Evolutionary conservation across 1,140 invertebrate species (phyloP), one percentile per base, ranked within the genome.

Genomic region (Babylonia areolata): DNA sequence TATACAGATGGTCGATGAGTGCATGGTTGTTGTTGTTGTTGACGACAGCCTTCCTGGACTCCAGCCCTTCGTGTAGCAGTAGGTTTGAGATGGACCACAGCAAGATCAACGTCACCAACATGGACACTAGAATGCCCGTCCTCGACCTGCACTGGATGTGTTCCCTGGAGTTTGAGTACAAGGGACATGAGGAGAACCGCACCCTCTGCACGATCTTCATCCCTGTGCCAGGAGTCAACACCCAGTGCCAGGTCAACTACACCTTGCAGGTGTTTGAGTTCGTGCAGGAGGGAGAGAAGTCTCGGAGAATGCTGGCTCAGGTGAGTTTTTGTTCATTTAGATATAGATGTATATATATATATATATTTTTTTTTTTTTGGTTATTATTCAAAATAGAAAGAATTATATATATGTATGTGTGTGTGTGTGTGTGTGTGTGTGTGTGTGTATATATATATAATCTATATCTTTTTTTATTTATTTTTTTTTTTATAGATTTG

Each of bases 191-290:
- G 64, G 82, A 73, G 64, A 84, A 84, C 82, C 58, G 64, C 31
- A 42, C 82, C 23, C 28, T 84, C 31, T 84, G 82, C 82, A 40
- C 75, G 64, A n/a, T 84, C n/a, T 84, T 84, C 64, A 23, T n/a
- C 3, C 40, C 82, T 15, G 37, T 5, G 15, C 11, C 40, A n/a
- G n/a, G n/a, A n/a, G n/a, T n/a, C n/a, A 0, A 51, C 31, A 0
- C 1, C 15, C 35, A 20, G 2, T 42, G 82, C n/a, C 28, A 17
- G 33, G 28, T 40, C 35, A 69, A 69, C 5, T 84, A 84, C 64
- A 84, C 58, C 23, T 40, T 84, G 31, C 64, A 58, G 5, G 69
- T 84, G 1, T 42, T 42, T 39, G n/a, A 17, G 9, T 33, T 3
- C 28, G 23, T 64, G 58, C 12, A 12, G 15, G 9, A 0, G 20